A percentile compares a stretch with the other conserved stretches of the same genome.
These are phyloP conservation scores for Coendou prehensilis DNA, from an alignment of 2,797 vertebrate genomes.

Conservation along the genomic window DNA sequence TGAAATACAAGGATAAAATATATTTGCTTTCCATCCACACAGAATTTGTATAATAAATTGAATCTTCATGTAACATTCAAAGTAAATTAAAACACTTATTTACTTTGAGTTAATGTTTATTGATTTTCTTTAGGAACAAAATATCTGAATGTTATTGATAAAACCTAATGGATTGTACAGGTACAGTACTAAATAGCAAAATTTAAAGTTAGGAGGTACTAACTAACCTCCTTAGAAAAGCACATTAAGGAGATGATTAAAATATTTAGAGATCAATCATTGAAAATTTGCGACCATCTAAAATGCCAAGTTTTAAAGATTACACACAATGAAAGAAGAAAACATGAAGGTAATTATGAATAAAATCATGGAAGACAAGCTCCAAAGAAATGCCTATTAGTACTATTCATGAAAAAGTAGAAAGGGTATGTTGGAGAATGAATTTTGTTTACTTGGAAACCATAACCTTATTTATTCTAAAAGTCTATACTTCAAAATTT, in stretches of 20 bases:
- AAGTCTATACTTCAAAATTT: not conserved
- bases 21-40: not conserved
- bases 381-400: not conserved
- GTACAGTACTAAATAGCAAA: not conserved
- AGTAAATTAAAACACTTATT: not conserved
- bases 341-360: constrained; percentile 51
- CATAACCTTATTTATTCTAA: constrained; percentile 14
- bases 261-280: not conserved
- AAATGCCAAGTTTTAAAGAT: not conserved
- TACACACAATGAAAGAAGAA: not conserved
- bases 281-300: not conserved
- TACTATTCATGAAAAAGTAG: constrained; percentile 26
- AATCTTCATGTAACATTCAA: not conserved
- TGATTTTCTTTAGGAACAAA: constrained; percentile 5
- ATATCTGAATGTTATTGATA: not conserved
- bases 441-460: constrained; percentile 31
- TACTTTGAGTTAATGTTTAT: not conserved
- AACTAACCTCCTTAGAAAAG: constrained; percentile 56
- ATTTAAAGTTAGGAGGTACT: constrained; percentile 69
- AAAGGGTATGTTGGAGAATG: not conserved
- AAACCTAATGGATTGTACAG: not conserved
- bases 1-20: not conserved
- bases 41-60: not conserved
- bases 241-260: constrained; percentile 63
- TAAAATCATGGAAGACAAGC: not conserved